Base-by-base conservation (phyloP, 1,140 invertebrate genomes). In the Chionoecetes opilio region DNA sequence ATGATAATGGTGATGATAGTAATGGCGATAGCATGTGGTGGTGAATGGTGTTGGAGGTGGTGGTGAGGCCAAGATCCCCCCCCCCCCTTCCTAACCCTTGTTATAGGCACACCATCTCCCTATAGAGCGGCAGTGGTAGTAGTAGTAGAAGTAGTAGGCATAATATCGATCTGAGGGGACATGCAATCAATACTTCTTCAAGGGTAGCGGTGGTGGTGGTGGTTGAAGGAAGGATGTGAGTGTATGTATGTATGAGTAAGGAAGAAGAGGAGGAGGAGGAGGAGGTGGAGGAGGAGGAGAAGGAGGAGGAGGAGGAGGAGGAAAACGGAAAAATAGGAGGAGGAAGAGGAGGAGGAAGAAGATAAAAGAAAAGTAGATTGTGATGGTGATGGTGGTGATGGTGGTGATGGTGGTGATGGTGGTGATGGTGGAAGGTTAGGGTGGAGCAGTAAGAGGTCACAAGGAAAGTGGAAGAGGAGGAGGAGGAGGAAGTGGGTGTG, bases 171-270 rank as follows among this genome's bases (percentile, higher is more conserved):
- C 63, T n/a, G n/a, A n/a, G 63, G 63, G 11, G n/a, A 75, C 63
- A 75, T 75, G 63, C 63, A 75, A 75, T 75, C 63, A 75, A 75
- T 75, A 75, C 63, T 75, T 21, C 63, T 75, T 75, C 63, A 75
- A 26, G 63, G 63, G 63, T 75, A 8, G 63, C n/a, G 63, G 63
- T 75, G 63, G 26, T 75, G 63, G 63, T 75, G 63, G 63, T 75
- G 63, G 53, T 75, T 6, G 53, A 14, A 21, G 53, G 8, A 3
- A 3, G 8, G 53, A 21, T 75, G 53, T 75, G 21, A 21, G 9
- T 75, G 53, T 75, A 14, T 75, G 8, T 21, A 11, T 75, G 21
- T 75, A 14, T 8, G 5, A 46, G 5, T 5, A 8, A 46, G 41
- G 5, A 46, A 14, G 5, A 46, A 46, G 14, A 46, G 41, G 14